These are phyloP conservation scores for Elmis aenea DNA, from an alignment of 2,888 invertebrate genomes.

Conservation along the genomic window DNA sequence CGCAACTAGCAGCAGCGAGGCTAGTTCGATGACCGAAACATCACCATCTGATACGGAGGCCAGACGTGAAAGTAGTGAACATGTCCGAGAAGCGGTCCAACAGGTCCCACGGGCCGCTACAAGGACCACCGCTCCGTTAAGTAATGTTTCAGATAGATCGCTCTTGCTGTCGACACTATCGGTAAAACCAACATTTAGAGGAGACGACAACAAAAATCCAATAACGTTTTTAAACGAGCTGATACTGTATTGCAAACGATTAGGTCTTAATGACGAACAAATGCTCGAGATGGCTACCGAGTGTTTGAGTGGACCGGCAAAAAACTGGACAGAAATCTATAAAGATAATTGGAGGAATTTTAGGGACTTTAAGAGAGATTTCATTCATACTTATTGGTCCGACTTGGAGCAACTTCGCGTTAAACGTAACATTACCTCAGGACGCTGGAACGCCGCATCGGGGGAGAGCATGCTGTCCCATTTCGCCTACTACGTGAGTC, in stretches of 20 bases:
- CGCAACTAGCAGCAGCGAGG: no score
- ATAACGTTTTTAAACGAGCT: not conserved
- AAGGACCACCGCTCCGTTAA: no score
- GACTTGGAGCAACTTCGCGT: not conserved
- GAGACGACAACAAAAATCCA: not conserved
- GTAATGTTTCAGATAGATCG: no score
- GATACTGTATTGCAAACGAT: not conserved
- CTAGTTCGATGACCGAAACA: no score
- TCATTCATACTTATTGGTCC: not conserved
- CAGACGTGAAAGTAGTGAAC: no score
- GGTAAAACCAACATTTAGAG: not conserved
- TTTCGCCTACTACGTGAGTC: not conserved
- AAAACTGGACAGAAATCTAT: not conserved
- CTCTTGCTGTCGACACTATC: no score
- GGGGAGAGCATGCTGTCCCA: not conserved
- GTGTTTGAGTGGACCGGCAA: not conserved
- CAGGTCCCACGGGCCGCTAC: no score
- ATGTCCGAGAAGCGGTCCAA: no score
- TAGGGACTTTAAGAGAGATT: not conserved
- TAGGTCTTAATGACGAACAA: not conserved
- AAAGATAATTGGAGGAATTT: not conserved
- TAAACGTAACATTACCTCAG: not conserved
- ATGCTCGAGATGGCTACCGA: not conserved
- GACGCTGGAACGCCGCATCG: not conserved
- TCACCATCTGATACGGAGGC: no score